Evolutionary conservation across 2,888 invertebrate genomes (phyloP).

Genomic region (Hylaea fasciaria): DNA sequence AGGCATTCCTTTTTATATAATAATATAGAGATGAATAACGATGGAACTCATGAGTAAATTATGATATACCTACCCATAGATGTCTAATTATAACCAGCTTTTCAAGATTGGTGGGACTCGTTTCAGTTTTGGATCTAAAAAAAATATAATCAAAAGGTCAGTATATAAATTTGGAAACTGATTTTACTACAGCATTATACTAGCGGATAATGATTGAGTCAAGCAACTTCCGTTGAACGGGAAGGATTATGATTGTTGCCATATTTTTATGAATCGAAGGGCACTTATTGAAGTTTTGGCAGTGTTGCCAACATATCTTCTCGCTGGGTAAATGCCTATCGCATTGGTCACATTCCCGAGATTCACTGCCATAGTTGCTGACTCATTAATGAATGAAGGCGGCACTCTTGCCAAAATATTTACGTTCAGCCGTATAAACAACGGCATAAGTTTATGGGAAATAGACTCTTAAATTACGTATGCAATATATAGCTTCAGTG

Average conservation of each 20-base stretch:
- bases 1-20: too few species aligned
- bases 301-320: conserved; percentile 50
- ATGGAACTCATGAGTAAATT: too few species aligned
- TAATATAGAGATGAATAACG: too few species aligned
- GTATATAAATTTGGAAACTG: too few species aligned
- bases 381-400: conserved; percentile 56
- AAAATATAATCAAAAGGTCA: too few species aligned
- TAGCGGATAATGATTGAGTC: too few species aligned
- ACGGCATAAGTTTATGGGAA: conserved; percentile 35
- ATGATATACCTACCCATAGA: too few species aligned
- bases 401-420: conserved; percentile 53
- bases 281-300: conserved; percentile 47
- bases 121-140: too few species aligned
- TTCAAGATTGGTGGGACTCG: too few species aligned
- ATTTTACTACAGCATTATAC: too few species aligned
- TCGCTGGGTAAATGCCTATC: conserved; percentile 45
- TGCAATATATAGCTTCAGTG: conserved; percentile 18
- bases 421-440: conserved; percentile 40
- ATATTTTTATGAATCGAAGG: conserved; percentile 23
- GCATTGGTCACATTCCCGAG: conserved; percentile 44
- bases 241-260: neutral
- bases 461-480: conserved; percentile 32
- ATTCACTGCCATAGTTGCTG: conserved; percentile 40
- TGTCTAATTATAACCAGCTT: too few species aligned
- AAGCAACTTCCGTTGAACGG: neutral